phyloP scores from a whole-genome alignment of 2,888 invertebrate genomes.

The Melinopterus prodromus region DNA sequence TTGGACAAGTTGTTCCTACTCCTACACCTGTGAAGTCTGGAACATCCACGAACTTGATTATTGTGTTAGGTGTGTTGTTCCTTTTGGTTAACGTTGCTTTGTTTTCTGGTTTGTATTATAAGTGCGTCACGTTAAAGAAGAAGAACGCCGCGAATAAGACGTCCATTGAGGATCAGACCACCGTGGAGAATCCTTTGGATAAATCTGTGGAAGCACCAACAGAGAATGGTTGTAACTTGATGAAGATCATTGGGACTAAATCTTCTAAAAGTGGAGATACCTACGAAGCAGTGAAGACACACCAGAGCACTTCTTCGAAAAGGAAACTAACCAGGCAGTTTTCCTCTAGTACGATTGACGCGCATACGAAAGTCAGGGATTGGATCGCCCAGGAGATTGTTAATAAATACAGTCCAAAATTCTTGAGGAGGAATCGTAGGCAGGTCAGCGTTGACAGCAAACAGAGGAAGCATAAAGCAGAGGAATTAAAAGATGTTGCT shows the following conservation, averaged over 20 bases:
- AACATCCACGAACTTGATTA: slow-evolving; percentile 69
- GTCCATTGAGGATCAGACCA: slow-evolving; percentile 47
- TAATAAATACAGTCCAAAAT: slow-evolving; percentile 74
- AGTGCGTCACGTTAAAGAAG: slow-evolving; percentile 67
- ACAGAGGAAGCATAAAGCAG: slow-evolving; percentile 48
- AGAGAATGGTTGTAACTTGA: slow-evolving; percentile 65
- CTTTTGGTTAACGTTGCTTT: slow-evolving; percentile 77
- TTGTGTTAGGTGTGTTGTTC: slow-evolving; percentile 74
- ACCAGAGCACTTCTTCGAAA: slow-evolving; percentile 65
- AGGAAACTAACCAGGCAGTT: slow-evolving; percentile 76
- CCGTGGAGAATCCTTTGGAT: slow-evolving; percentile 48
- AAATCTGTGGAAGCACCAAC: slow-evolving; percentile 61
- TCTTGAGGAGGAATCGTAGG: slow-evolving; percentile 64
- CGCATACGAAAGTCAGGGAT: slow-evolving; percentile 85
- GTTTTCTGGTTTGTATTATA: slow-evolving; percentile 73
- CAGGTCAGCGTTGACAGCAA: slow-evolving; percentile 51
- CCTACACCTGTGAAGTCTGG: slow-evolving; percentile 37
- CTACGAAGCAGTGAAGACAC: slow-evolving; percentile 64
- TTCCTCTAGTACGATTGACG: slow-evolving; percentile 83
- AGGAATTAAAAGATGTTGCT: slow-evolving; percentile 26
- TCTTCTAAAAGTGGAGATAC: slow-evolving; percentile 63
- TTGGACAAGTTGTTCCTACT: not conserved
- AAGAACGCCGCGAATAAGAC: slow-evolving; percentile 62
- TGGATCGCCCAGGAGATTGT: slow-evolving; percentile 86
- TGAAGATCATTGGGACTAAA: slow-evolving; percentile 63